Base-by-base conservation (phyloP, 2,888 invertebrate genomes). In the Orthonychiurus folsomi region DNA sequence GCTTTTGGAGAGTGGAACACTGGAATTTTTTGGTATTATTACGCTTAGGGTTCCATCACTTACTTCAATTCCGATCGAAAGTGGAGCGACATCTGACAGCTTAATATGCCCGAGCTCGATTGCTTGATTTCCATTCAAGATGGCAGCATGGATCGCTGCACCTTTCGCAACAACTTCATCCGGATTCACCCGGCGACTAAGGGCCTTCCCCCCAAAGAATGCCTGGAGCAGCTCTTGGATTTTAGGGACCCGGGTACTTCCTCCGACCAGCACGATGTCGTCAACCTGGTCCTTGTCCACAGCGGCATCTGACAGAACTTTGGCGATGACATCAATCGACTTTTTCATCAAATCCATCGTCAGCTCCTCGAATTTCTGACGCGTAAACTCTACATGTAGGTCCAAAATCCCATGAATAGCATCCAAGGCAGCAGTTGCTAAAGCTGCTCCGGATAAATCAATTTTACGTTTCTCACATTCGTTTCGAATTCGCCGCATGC, bases 261-360 rank as follows among this genome's bases (percentile, higher is more conserved):
- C 69, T 26, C 69, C 69, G 2, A 65, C 61, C 12, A 69, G 26
- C 3, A 69, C 65, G 21, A 69, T 60, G 23, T 69, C 66, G 47
- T 69, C 61, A 55, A 69, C 64, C 0, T 60, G 12, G 0, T 37
- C n/a, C 25, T 64, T 66, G 1, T 9, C 48, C 27, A 65, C 12
- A 1, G 48, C 27, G 0, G 54, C 56, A 3, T 62, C 56, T 1
- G 23, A 24, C 25, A 68, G 26, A 12, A 50, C 60, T 21, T 18
- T n/a, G 1, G 59, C 60, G 1, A 65, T 59, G 21, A 61, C 61
- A 9, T 52, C 57, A 5, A 68, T 56, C 3, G 63, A 60, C n/a
- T 59, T 62, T 23, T 52, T 23, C 47, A 68, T 63, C 1, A 57
- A 26, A 18, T 60, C 61, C 1, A 59, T 24, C 28, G 63, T 68